These are phyloP conservation scores for Oreortyx pictus DNA, from an alignment of 2,797 vertebrate species.

Conservation along the genomic window DNA sequence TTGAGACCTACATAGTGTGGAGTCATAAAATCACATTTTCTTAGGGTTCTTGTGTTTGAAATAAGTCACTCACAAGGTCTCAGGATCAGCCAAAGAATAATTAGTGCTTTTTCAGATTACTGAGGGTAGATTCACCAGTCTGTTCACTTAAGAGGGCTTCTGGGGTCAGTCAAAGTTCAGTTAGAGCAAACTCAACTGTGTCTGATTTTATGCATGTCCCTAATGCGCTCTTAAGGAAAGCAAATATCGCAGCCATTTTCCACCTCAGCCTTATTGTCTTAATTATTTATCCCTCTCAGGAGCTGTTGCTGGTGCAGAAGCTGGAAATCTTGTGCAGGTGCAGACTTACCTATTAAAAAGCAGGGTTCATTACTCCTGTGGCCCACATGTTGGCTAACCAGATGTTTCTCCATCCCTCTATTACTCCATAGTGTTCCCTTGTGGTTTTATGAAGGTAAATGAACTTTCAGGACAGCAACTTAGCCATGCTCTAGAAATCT, in stretches of 20 bases:
- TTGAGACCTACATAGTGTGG: not conserved
- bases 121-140: slow-evolving; percentile 13
- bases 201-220: slow-evolving; percentile 39
- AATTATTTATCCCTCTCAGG: slow-evolving; percentile 65
- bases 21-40: not conserved
- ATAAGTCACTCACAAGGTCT: not conserved
- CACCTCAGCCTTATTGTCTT: slow-evolving; percentile 48
- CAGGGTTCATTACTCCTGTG: slow-evolving; percentile 43
- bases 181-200: not conserved
- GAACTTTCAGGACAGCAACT: slow-evolving; percentile 23
- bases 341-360: slow-evolving; percentile 52
- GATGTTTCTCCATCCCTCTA: slow-evolving; percentile 36
- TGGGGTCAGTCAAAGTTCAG: slow-evolving; percentile 55
- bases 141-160: slow-evolving; percentile 25
- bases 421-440: slow-evolving; percentile 1
- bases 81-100: not conserved
- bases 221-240: slow-evolving; percentile 32
- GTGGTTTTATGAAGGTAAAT: slow-evolving; percentile 21
- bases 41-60: not conserved
- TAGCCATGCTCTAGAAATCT: not conserved
- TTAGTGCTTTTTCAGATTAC: not conserved
- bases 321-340: slow-evolving; percentile 63
- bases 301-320: slow-evolving; percentile 57
- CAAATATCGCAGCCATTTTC: slow-evolving; percentile 52
- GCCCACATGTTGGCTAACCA: not conserved